Percentiles rank a stretch among this genome's conserved stretches.
Conservation (phyloP, 1,140 invertebrate species). For the Nomia melanderi region DNA sequence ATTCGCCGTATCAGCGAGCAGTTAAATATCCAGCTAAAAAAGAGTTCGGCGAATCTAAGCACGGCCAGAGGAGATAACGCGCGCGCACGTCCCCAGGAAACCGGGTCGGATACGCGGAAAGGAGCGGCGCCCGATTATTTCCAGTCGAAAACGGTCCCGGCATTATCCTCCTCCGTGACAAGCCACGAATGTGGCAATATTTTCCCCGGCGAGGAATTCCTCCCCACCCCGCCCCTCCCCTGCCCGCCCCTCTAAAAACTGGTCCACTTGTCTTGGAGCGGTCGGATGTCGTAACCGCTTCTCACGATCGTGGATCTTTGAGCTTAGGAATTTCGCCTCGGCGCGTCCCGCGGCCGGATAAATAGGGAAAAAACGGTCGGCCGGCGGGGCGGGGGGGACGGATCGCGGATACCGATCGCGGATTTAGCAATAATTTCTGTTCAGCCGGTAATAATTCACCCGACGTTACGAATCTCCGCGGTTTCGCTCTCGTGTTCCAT, state of each 20-base stretch:
- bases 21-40: no score
- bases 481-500: conserved; percentile 25
- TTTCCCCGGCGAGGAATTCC: background rate
- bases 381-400: no score
- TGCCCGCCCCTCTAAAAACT: conserved; percentile 27
- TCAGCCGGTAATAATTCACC: conserved; percentile 29
- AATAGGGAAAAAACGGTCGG: no score
- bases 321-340: conserved; percentile 13
- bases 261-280: conserved; percentile 37
- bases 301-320: conserved; percentile 32
- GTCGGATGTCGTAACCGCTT: conserved; percentile 27
- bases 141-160: conserved; percentile 18
- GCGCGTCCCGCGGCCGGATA: background rate
- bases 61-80: no score
- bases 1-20: no score
- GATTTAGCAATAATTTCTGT: conserved; percentile 26
- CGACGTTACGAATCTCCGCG: conserved; percentile 24
- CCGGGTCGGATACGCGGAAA: background rate
- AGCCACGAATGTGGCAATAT: conserved; percentile 11
- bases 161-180: conserved; percentile 10
- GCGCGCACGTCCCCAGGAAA: conserved; percentile 7
- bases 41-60: no score
- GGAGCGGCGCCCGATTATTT: conserved; percentile 8
- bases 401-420: background rate
- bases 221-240: background rate